Base-by-base conservation (phyloP, 2,113 vertebrate species). In the Actenoides hombroni region DNA sequence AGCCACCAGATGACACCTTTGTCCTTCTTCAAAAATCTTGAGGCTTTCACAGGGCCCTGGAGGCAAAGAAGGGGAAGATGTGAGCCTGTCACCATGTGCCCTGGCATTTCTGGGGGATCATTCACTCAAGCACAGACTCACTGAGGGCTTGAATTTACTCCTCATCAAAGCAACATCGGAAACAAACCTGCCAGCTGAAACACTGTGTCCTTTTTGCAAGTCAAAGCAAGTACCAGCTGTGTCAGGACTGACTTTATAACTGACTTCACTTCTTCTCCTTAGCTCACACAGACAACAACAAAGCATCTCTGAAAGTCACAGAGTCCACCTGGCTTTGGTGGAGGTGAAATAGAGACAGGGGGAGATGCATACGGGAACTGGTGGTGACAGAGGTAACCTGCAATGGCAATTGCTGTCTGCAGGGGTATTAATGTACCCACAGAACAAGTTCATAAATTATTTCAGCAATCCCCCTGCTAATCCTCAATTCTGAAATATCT, bases 21-120 rank as follows among this genome's bases (percentile, higher is more conserved):
- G 11, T 4, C 71, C 71, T 67, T 76, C 74, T 74, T 87, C 68
- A 88, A n/a, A 90, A 86, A 48, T 24, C 20, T 6, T 63, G 68
- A 63, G 31, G 28, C 51, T 85, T 90, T 67, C 70, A 13, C 23
- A 20, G 37, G 51, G 46, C 44, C 84, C 65, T 79, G 61, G 35
- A 79, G 76, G 65, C 65, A 90, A 71, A 75, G 25, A 31, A 75
- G 77, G 39, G 33, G 46, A 87, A 49, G 10, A 46, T 40, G 26
- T 25, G 53, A 73, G 42, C 56, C 49, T 0, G 0, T 39, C 1
- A 0, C 1, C 1, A 15, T 74, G 68, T 74, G 76, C 29, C 29
- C 63, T 75, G 73, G 54, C 25, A 40, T 25, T 83, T 71, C 89
- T 83, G 42, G 64, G 82, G 80, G 44, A 33, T 68, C 0, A 1